These are phyloP conservation scores for Mya arenaria DNA, from an alignment of 1,140 invertebrate genomes.

Conservation along the genomic window DNA sequence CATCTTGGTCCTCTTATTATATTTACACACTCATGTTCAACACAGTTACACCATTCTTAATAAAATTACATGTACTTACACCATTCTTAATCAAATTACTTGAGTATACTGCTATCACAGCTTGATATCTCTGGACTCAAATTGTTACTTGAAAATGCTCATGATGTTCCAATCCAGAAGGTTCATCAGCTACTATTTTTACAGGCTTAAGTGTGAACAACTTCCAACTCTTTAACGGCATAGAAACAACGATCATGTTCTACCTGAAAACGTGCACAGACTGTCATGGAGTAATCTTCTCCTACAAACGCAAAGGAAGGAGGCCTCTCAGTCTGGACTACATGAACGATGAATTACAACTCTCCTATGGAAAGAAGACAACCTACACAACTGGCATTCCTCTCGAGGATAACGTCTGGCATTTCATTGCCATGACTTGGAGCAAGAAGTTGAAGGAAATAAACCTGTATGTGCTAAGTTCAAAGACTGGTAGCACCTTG, in stretches of 20 bases:
- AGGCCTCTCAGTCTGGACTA: constrained; percentile 40
- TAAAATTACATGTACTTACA: no score
- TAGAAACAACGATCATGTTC: constrained; percentile 36
- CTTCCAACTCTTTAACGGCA: constrained; percentile 20
- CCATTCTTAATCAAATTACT: no score
- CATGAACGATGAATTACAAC: constrained; percentile 3
- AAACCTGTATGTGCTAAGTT: constrained; percentile 6
- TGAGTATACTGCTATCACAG: no score
- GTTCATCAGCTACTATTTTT: no score
- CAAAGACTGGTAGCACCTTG: constrained; percentile 14
- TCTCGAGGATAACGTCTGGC: constrained; percentile 45
- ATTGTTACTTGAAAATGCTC: no score
- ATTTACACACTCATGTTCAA: no score
- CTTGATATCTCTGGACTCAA: no score
- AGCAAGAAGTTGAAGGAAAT: constrained; percentile 5
- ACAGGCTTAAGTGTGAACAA: constrained; percentile 3
- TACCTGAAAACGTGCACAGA: constrained; percentile 43
- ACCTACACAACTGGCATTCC: constrained; percentile 19
- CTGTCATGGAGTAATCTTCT: constrained; percentile 47
- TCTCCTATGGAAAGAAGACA: constrained; percentile 5
- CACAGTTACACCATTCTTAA: no score
- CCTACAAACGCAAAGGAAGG: background rate
- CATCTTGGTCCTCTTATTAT: no score
- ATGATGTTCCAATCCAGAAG: no score
- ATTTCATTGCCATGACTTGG: constrained; percentile 38